A percentile compares a stretch with the other conserved stretches of the same genome.
Evolutionary conservation across 2,113 vertebrate species (phyloP).

Genomic region (Calidris pygmaea): DNA sequence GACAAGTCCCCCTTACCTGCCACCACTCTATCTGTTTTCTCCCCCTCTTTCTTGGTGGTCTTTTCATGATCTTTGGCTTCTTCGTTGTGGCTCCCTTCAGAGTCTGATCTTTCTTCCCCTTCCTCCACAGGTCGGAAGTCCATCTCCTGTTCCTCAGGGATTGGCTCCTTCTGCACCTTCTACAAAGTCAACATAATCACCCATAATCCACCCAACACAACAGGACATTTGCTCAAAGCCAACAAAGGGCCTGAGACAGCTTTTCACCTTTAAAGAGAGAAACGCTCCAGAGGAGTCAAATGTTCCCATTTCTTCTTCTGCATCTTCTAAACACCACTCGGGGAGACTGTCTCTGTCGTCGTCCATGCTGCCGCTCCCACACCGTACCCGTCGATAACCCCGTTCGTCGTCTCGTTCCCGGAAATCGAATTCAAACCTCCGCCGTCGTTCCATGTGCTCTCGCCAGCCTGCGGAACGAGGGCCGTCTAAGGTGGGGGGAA

Average conservation of each 20-base stretch:
- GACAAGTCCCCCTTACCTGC: constrained; percentile 45
- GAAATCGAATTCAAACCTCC: constrained; percentile 92
- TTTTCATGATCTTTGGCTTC: constrained; percentile 90
- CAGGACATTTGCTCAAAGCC: not conserved
- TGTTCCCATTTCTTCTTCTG: constrained; percentile 95
- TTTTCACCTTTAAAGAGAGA: constrained; percentile 89
- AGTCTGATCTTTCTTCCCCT: constrained; percentile 86
- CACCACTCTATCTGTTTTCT: constrained; percentile 67
- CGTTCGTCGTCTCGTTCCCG: constrained; percentile 91
- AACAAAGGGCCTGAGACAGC: not conserved
- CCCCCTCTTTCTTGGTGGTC: constrained; percentile 74
- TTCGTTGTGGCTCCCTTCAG: constrained; percentile 84
- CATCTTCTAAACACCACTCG: constrained; percentile 98
- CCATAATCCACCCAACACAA: not conserved
- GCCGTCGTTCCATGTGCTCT: constrained; percentile 90
- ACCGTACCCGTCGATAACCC: constrained; percentile 88
- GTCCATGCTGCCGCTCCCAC: constrained; percentile 91
- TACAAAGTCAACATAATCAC: constrained; percentile 39
- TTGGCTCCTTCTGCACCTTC: constrained; percentile 96
- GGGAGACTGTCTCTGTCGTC: constrained; percentile 95
- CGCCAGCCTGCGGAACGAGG: constrained; percentile 92
- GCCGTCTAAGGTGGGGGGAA: constrained; percentile 77
- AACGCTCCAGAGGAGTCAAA: constrained; percentile 98
- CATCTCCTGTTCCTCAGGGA: constrained; percentile 95
- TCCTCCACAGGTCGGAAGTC: constrained; percentile 92